Evolutionary conservation across 2,797 vertebrate genomes (phyloP).

Genomic region (Anableps anableps): DNA sequence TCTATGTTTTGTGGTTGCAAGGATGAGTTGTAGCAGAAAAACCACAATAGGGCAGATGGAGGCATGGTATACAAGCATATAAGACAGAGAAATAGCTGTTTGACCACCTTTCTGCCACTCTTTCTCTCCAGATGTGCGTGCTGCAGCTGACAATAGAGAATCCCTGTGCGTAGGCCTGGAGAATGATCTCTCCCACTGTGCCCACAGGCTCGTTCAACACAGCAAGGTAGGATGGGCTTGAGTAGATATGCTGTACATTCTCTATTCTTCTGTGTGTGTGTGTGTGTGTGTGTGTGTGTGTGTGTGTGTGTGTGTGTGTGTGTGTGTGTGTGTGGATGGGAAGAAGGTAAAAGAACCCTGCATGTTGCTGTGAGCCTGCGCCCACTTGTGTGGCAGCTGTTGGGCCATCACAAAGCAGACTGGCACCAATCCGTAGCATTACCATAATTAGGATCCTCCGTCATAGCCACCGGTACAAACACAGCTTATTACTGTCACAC

Average conservation of each 20-base stretch:
- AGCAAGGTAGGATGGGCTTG: conserved; percentile 86
- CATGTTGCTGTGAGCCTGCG: not conserved
- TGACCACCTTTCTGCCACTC: conserved; percentile 9
- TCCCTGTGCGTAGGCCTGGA: conserved; percentile 83
- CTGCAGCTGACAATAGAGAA: conserved; percentile 81
- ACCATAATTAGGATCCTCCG: conserved; percentile 73
- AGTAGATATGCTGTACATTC: not conserved
- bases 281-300: conserved; percentile 15
- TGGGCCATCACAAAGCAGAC: conserved; percentile 60
- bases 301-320: conserved; percentile 29
- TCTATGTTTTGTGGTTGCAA: conserved; percentile 47
- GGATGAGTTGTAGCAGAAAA: conserved; percentile 18
- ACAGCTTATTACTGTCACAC: conserved; percentile 76
- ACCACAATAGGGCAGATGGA: not conserved
- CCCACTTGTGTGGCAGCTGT: conserved; percentile 53
- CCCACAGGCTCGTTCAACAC: conserved; percentile 83
- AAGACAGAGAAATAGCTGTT: not conserved
- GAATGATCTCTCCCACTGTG: conserved; percentile 75
- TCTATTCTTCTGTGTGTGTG: conserved; percentile 7
- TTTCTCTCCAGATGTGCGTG: conserved; percentile 86
- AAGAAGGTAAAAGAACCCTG: conserved; percentile 1
- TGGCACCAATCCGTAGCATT: conserved; percentile 69
- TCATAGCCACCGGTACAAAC: conserved; percentile 72
- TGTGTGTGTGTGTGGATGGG: conserved; percentile 13
- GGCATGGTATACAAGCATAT: conserved; percentile 1